A percentile compares a stretch with the other conserved stretches of the same genome.
These are phyloP conservation scores for Kryptolebias ocellatus DNA, from an alignment of 2,797 vertebrate genomes.

Conservation along the genomic window DNA sequence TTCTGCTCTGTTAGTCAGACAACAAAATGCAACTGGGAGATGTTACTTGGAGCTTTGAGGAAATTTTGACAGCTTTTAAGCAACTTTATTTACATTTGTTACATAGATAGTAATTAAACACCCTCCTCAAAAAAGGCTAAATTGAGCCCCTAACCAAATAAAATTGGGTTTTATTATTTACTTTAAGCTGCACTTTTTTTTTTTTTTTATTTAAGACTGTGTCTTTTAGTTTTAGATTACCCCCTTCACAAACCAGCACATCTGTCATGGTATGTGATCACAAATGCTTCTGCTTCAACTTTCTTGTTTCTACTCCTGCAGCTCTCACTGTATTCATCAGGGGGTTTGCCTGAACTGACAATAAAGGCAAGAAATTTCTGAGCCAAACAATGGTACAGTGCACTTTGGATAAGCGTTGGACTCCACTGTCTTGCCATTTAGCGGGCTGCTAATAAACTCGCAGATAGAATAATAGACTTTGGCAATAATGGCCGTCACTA, in stretches of 20 bases:
- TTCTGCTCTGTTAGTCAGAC: conserved; percentile 7
- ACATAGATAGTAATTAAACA: neutral
- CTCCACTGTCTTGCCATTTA: conserved; percentile 74
- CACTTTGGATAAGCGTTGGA: conserved; percentile 79
- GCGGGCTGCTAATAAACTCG: conserved; percentile 75
- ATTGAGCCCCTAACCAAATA: neutral
- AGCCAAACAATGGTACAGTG: conserved; percentile 82
- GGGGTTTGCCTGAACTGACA: conserved; percentile 81
- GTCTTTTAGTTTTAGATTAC: conserved; percentile 45
- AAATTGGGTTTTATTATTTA: conserved; percentile 4
- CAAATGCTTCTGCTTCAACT: conserved; percentile 80
- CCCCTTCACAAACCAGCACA: conserved; percentile 50
- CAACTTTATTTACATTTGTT: neutral
- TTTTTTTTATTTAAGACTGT: conserved; percentile 29
- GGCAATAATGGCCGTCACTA: conserved; percentile 71
- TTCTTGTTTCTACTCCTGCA: conserved; percentile 81
- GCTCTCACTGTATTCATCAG: conserved; percentile 80
- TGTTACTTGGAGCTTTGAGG: conserved; percentile 10
- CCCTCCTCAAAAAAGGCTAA: neutral
- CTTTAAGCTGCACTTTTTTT: conserved; percentile 12
- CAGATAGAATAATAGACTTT: conserved; percentile 73
- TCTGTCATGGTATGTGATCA: conserved; percentile 80
- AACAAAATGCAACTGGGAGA: conserved; percentile 8
- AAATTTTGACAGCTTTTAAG: conserved; percentile 6
- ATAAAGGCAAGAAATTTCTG: conserved; percentile 78